A percentile compares a stretch with the other conserved stretches of the same genome.
phyloP scores from a whole-genome alignment of 2,888 invertebrate species.

The Hyposoter dolosus region DNA sequence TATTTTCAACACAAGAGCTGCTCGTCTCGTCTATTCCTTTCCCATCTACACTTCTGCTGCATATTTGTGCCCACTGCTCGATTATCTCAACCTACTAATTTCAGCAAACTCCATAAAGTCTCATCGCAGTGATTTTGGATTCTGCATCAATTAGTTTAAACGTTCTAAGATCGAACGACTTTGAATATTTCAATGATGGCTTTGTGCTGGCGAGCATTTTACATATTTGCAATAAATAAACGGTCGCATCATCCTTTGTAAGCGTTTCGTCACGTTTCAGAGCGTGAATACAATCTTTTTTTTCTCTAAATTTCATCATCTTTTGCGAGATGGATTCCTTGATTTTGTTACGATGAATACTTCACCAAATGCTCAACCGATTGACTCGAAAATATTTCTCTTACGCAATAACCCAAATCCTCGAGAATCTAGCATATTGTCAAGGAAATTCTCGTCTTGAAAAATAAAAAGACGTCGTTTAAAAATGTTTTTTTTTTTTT shows the following conservation, averaged over 20 bases:
- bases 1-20: conserved; percentile 79
- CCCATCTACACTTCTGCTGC: not conserved
- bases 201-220: not conserved
- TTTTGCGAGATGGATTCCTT: not conserved
- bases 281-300: not conserved
- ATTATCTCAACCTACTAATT: conserved; percentile 81
- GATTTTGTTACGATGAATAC: not conserved
- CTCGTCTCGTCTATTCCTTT: conserved; percentile 61
- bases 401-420: not conserved
- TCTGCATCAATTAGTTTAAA: conserved; percentile 8
- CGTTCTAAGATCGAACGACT: not conserved
- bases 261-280: not conserved
- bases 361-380: no score
- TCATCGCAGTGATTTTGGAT: conserved; percentile 28
- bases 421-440: not conserved
- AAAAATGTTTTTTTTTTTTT: not conserved
- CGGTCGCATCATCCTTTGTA: not conserved
- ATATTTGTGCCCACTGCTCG: conserved; percentile 73
- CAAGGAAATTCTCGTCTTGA: conserved; percentile 11
- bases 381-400: not conserved
- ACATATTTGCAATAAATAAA: not conserved
- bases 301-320: not conserved
- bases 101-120: conserved; percentile 64
- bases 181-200: not conserved
- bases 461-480: not conserved